Conservation (phyloP, 2,113 vertebrate genomes). For the Oriolus oriolus region DNA sequence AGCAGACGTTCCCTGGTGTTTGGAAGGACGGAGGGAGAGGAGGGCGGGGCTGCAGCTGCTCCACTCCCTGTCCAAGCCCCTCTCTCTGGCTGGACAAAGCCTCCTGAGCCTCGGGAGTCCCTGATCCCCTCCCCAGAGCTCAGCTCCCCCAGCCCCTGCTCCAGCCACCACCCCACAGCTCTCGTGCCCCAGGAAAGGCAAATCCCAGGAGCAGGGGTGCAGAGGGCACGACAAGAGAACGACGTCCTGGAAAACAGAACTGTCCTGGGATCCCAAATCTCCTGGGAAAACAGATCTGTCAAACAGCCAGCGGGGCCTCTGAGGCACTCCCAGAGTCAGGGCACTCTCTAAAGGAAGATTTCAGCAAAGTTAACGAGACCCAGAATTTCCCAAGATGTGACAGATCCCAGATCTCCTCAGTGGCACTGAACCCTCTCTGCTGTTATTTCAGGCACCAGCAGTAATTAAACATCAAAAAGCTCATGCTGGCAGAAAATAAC, state of each 20-base stretch:
- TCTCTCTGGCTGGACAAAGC: not conserved
- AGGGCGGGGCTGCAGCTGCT: not conserved
- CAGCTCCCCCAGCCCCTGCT: not conserved
- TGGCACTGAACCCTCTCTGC: not conserved
- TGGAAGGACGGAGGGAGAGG: rapidly evolving
- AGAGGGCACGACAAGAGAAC: rapidly evolving
- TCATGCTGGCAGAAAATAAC: not conserved
- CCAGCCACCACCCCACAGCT: not conserved
- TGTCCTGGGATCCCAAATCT: not conserved
- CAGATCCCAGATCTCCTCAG: not conserved
- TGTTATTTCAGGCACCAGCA: not conserved
- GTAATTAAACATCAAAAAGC: not conserved
- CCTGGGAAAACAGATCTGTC: not conserved
- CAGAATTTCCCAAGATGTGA: not conserved
- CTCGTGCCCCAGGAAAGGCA: not conserved
- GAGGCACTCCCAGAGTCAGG: not conserved
- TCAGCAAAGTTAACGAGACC: not conserved
- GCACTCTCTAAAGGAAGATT: not conserved
- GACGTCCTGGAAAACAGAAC: rapidly evolving
- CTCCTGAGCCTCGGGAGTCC: not conserved
- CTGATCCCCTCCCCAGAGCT: not conserved
- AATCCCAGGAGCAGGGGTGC: not conserved
- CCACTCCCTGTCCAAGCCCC: not conserved
- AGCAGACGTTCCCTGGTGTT: not conserved
- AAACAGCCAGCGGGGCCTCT: not conserved